phyloP scores from a whole-genome alignment of 2,888 invertebrate species.

The Chaitophorus viminalis region DNA sequence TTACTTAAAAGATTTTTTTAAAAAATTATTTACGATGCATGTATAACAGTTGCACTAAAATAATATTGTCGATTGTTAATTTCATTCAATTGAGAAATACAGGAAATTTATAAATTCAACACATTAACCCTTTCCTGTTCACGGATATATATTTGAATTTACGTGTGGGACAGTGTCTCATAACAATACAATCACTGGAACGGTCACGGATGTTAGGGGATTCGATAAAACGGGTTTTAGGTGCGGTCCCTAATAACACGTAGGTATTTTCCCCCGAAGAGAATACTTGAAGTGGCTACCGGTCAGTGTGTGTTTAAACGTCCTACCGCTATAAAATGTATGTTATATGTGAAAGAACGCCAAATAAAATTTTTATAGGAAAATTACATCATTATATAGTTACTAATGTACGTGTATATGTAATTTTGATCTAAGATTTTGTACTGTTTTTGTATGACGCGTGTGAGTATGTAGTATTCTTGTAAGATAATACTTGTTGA shows the following conservation, averaged over 20 bases:
- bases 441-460: neutral
- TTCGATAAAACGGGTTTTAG: constrained; percentile 42
- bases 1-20: neutral
- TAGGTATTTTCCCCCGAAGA: constrained; percentile 30
- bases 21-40: neutral
- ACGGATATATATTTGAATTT: neutral
- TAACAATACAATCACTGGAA: constrained; percentile 44
- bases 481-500: neutral
- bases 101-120: constrained; percentile 1
- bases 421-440: neutral
- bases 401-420: neutral
- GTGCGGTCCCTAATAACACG: constrained; percentile 12
- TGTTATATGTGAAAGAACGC: neutral
- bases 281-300: neutral
- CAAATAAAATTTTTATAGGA: neutral
- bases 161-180: neutral
- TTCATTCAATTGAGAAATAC: neutral
- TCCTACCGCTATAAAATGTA: neutral
- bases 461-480: too few relatives aligned
- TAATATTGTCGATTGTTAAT: neutral
- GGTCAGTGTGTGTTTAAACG: constrained; percentile 2
- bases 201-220: constrained; percentile 26
- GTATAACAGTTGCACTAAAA: neutral
- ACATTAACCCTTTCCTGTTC: constrained; percentile 25
- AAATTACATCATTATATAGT: neutral